Base-by-base conservation (phyloP, 1,140 invertebrate species). In the Macrotrachela quadricornifera region DNA sequence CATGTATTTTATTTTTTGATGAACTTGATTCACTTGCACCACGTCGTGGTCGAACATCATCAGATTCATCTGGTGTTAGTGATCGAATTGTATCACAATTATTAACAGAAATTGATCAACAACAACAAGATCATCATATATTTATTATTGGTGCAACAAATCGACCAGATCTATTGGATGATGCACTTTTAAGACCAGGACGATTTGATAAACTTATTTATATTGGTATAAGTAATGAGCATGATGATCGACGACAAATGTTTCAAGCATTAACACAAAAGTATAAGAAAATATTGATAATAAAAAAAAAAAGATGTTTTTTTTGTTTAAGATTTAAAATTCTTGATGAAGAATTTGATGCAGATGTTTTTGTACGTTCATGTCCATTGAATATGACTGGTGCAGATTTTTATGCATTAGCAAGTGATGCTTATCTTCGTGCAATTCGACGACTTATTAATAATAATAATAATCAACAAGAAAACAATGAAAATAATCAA, bases 141-240 rank as follows among this genome's bases (percentile, higher is more conserved):
- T 83, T 83, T 63, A 76, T 85, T 49, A 76, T 90, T 64, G 87
- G 81, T 14, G 87, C 87, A 1, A 97, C 91, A n/a, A 97, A 97
- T 70, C 74, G 91, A 54, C 85, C 86, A 0, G 91, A 97, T 72
- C 72, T 96, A 6, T 78, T 96, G 49, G 91, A 96, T 66, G 81
- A 85, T 11, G 88, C 87, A 2, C 68, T 97, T 0, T 71, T 96
- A 6, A 70, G 90, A 50, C 91, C 90, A 11, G 91, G 91, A 46
- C 78, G 78, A 56, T 84, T 94, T 65, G 87, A 92, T 68, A 91
- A 90, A 63, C 71, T 87, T 42, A 71, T 91, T n/a, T 92, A 87
- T 63, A 80, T 95, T 14, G 85, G 85, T 0, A 79, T 86, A 6
- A 82, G 81, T 62, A 63, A 68, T 37, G 67, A 69, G 51, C 60